Evolutionary conservation across 1,140 invertebrate genomes (phyloP).

Genomic region (Drosophila orena): DNA sequence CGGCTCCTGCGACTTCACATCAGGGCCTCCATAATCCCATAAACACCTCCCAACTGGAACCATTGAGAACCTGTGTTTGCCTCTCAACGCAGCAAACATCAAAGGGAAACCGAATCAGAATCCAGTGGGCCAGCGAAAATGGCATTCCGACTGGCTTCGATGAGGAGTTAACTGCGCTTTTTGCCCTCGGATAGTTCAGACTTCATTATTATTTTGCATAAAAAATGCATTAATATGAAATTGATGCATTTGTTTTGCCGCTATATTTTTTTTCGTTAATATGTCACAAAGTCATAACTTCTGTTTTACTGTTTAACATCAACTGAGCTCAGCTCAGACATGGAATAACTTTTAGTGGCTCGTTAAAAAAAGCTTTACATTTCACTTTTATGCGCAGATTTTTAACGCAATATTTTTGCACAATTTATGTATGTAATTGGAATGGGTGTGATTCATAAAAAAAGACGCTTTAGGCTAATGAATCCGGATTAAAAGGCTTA

Average conservation of each 20-base stretch:
- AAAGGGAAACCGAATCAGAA: constrained; percentile 20
- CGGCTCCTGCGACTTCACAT: constrained; percentile 25
- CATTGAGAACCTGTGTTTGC: constrained; percentile 24
- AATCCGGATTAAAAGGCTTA: not conserved
- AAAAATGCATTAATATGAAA: constrained; percentile 61
- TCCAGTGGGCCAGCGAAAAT: constrained; percentile 30
- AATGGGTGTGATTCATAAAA: constrained; percentile 12
- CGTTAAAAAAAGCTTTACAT: constrained; percentile 32
- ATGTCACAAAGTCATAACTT: constrained; percentile 62
- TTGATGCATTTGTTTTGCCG: constrained; percentile 61
- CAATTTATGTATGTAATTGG: constrained; percentile 24
- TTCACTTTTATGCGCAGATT: constrained; percentile 15
- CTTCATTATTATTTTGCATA: constrained; percentile 62
- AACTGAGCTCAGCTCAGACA: constrained; percentile 35
- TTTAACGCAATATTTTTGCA: constrained; percentile 9
- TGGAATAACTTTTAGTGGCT: constrained; percentile 57
- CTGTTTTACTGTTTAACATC: constrained; percentile 51
- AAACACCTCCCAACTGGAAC: constrained; percentile 61
- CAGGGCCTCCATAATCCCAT: constrained; percentile 65
- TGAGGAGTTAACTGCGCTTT: constrained; percentile 30
- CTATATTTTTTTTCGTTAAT: constrained; percentile 48
- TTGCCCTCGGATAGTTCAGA: constrained; percentile 23
- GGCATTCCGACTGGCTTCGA: constrained; percentile 47
- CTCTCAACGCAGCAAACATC: constrained; percentile 1
- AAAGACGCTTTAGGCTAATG: constrained; percentile 4